These are phyloP conservation scores for Drosophila ficusphila DNA, from an alignment of 1,140 invertebrate genomes.

Conservation along the genomic window DNA sequence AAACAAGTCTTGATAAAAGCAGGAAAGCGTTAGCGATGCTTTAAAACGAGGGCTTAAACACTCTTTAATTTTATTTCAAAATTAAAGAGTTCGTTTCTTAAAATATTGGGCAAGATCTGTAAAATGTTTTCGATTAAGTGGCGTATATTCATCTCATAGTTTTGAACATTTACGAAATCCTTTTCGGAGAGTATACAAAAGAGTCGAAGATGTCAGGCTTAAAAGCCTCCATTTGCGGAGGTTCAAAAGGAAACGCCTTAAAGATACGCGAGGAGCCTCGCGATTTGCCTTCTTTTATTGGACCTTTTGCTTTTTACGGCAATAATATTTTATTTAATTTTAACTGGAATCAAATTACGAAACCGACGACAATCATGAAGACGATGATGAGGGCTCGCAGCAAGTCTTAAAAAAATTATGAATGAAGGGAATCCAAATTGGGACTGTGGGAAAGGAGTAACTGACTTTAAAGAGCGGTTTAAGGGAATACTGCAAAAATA, in stretches of 20 bases:
- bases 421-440: conserved; percentile 18
- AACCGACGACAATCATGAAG: conserved; percentile 53
- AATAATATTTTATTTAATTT: conserved; percentile 79
- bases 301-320: conserved; percentile 52
- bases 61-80: background rate
- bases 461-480: conserved; percentile 1
- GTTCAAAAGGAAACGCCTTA: conserved; percentile 68
- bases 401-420: conserved; percentile 23
- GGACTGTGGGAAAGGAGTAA: conserved; percentile 16
- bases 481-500: background rate
- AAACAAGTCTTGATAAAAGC: conserved; percentile 6
- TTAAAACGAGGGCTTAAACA: background rate
- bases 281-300: conserved; percentile 24
- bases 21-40: background rate
- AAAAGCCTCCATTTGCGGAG: conserved; percentile 39
- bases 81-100: too few relatives aligned
- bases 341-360: conserved; percentile 82
- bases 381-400: conserved; percentile 23
- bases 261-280: conserved; percentile 45
- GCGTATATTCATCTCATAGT: too few relatives aligned
- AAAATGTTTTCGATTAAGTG: too few relatives aligned
- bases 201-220: conserved; percentile 30
- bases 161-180: background rate
- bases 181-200: conserved; percentile 31
- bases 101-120: too few relatives aligned